These are phyloP conservation scores for Pheosia tremula DNA, from an alignment of 2,888 invertebrate species.

Conservation along the genomic window DNA sequence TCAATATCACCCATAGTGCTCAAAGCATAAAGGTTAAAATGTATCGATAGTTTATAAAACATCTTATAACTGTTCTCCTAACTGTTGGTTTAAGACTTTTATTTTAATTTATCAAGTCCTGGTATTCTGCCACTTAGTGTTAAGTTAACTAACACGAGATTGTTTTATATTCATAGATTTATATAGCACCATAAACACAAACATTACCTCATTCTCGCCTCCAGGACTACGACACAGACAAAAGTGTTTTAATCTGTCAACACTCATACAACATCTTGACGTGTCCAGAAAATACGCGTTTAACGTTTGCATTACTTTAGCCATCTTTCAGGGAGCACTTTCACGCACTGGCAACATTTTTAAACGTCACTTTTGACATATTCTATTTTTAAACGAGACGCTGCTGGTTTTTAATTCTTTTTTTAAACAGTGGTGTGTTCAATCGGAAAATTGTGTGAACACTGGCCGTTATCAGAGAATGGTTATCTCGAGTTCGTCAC, in stretches of 20 bases:
- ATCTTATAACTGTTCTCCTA: no score
- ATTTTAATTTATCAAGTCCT: no score
- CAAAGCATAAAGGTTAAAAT: not conserved
- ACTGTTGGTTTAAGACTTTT: no score
- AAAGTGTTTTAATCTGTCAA: constrained; percentile 73
- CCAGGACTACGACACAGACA: constrained; percentile 72
- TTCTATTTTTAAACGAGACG: constrained; percentile 13
- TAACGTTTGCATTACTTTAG: constrained; percentile 67
- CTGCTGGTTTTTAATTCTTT: constrained; percentile 18
- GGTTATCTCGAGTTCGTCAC: constrained; percentile 79
- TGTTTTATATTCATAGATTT: no score
- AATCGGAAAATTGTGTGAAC: constrained; percentile 59
- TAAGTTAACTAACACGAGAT: no score
- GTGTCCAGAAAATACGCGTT: constrained; percentile 73
- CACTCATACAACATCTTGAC: constrained; percentile 68
- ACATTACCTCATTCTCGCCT: constrained; percentile 68
- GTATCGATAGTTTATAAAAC: not conserved
- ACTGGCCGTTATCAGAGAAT: constrained; percentile 77
- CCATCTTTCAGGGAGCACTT: constrained; percentile 50
- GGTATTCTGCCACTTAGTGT: no score
- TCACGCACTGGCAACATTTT: constrained; percentile 46
- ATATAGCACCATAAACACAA: constrained; percentile 6
- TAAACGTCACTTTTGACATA: constrained; percentile 30
- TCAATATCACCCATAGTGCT: not conserved
- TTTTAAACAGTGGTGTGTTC: constrained; percentile 54